Conservation (phyloP, 2,888 invertebrate genomes). For the Pimpla rufipes region DNA sequence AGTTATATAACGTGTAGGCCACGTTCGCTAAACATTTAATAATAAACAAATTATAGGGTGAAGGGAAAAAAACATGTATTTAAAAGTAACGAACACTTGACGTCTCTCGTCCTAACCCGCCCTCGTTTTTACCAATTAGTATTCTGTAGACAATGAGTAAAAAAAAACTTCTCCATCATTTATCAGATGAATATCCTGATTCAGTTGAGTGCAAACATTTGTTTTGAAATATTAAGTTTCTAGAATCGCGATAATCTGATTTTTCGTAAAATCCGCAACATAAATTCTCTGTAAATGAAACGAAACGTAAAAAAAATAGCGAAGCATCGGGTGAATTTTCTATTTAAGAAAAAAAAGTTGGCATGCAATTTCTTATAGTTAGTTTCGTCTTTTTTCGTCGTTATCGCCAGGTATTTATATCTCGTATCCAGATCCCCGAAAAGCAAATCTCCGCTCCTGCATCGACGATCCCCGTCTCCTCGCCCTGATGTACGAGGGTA, state of each 20-base stretch:
- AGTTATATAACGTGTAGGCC: no score
- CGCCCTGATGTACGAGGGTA: slow-evolving; percentile 80
- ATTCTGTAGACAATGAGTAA: not conserved
- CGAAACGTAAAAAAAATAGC: not conserved
- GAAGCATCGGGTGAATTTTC: not conserved
- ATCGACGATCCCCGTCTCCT: slow-evolving; percentile 79
- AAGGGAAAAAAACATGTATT: no score
- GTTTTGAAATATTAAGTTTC: no score
- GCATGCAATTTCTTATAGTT: not conserved
- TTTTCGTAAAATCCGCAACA: no score
- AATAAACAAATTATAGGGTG: no score
- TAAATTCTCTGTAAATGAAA: no score
- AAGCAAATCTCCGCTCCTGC: slow-evolving; percentile 77
- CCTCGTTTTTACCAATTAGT: not conserved
- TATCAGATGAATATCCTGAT: not conserved
- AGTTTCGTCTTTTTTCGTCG: slow-evolving; percentile 7
- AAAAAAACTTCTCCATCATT: not conserved
- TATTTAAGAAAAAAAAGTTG: not conserved
- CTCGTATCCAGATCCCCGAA: slow-evolving; percentile 77
- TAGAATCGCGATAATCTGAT: no score
- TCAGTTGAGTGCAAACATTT: no score
- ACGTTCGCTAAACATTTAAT: no score
- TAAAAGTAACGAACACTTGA: no score
- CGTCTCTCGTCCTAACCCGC: no score
- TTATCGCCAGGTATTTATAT: slow-evolving; percentile 71